A percentile compares a stretch with the other conserved stretches of the same genome.
Evolutionary conservation across 2,797 vertebrate species (phyloP).

Genomic region (Crotalus adamanteus): DNA sequence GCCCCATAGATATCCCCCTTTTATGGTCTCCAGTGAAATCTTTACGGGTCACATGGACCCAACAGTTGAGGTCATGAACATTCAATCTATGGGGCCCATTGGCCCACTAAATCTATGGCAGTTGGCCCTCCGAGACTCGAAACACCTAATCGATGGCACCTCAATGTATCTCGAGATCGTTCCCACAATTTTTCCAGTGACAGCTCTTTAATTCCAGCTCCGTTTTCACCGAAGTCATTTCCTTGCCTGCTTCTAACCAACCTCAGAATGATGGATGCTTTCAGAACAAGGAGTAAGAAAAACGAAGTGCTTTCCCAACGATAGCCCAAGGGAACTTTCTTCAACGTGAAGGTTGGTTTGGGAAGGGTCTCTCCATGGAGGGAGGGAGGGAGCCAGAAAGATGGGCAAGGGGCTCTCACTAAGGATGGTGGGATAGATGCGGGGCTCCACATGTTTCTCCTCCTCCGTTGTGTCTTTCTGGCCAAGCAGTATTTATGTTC

Average conservation of each 20-base stretch:
- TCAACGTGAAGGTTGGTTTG: not conserved
- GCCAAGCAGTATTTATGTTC: not conserved
- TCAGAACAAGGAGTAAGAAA: not conserved
- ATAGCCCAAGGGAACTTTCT: not conserved
- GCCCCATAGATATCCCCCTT: not conserved
- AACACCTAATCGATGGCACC: not conserved
- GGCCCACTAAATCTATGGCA: not conserved
- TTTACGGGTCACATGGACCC: not conserved
- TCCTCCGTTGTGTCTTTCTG: fast-evolving
- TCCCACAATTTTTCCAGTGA: not conserved
- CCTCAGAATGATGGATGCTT: not conserved
- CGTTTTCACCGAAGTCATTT: not conserved
- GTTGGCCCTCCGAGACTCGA: not conserved
- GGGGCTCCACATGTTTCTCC: not conserved
- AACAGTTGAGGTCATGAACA: not conserved
- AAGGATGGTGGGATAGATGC: not conserved
- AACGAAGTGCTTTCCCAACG: not conserved
- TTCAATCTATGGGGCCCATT: not conserved
- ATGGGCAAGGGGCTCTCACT: too few relatives aligned
- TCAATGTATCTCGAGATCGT: not conserved
- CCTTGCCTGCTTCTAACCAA: not conserved
- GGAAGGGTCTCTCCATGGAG: too few relatives aligned
- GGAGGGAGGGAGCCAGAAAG: not conserved
- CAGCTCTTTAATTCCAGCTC: not conserved
- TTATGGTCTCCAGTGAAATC: not conserved